Percentiles rank a stretch among this genome's conserved stretches.
Conservation (phyloP, 2,113 vertebrate species). For the Percina caprodes region DNA sequence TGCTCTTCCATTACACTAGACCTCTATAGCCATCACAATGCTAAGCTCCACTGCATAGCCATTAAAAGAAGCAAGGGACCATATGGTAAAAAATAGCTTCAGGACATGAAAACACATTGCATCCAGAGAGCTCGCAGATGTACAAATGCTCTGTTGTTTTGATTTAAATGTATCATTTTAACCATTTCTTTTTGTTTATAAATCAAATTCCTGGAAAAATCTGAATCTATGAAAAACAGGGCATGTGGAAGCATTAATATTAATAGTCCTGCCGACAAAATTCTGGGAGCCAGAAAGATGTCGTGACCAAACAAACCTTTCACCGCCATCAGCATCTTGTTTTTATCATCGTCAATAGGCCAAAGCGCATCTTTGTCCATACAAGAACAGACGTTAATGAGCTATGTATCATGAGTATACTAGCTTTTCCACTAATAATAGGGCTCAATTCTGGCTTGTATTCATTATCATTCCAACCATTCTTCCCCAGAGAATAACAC, state of each 20-base stretch:
- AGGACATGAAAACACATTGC: conserved; percentile 13
- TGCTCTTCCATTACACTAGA: conserved; percentile 27
- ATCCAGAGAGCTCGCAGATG: conserved; percentile 8
- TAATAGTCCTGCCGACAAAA: conserved; percentile 35
- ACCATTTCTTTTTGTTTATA: background rate
- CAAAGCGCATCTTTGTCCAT: background rate
- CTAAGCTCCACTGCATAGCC: conserved; percentile 17
- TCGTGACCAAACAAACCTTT: conserved; percentile 10
- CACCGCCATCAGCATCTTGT: conserved; percentile 12
- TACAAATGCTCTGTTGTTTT: conserved; percentile 5
- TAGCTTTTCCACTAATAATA: conserved; percentile 7
- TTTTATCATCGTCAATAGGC: conserved; percentile 10
- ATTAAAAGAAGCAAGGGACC: background rate
- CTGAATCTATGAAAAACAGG: conserved; percentile 3
- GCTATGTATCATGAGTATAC: background rate
- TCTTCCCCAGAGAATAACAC: conserved; percentile 14
- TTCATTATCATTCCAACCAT: conserved; percentile 38
- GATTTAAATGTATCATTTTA: background rate
- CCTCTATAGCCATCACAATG: conserved; percentile 26
- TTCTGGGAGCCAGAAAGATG: conserved; percentile 19
- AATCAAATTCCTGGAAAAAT: conserved; percentile 6
- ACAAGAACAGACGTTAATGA: conserved; percentile 14
- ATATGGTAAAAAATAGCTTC: conserved; percentile 39
- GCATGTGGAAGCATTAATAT: conserved; percentile 26
- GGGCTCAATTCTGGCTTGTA: conserved; percentile 1